Conservation (phyloP, 2,888 invertebrate species). For the Callosobruchus maculatus region DNA sequence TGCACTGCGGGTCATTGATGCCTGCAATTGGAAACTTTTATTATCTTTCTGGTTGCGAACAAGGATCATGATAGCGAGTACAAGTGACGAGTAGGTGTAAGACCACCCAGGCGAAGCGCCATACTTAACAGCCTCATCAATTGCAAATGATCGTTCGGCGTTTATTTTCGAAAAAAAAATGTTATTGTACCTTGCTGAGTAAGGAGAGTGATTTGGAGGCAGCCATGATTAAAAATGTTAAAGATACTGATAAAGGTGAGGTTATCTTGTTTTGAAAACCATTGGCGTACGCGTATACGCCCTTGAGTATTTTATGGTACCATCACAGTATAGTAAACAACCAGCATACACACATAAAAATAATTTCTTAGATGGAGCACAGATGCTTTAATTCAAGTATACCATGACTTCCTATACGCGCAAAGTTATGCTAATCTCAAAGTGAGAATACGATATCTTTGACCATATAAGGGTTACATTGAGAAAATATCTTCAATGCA, state of each 20-base stretch:
- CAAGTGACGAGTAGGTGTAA: not conserved
- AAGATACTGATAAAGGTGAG: not conserved
- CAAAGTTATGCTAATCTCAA: too few relatives aligned
- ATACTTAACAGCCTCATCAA: not conserved
- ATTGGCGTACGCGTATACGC: not conserved
- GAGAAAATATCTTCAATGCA: too few relatives aligned
- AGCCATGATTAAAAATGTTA: slow-evolving; percentile 2
- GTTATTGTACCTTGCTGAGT: not conserved
- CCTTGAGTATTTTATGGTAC: too few relatives aligned
- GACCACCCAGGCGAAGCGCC: not conserved
- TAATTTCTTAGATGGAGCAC: too few relatives aligned
- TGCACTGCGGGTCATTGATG: not conserved
- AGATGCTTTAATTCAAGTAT: too few relatives aligned
- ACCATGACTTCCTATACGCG: too few relatives aligned
- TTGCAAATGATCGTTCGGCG: not conserved
- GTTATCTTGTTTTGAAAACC: not conserved
- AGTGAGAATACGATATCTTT: too few relatives aligned
- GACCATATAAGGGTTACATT: too few relatives aligned
- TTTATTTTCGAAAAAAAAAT: not conserved
- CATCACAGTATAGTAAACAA: too few relatives aligned
- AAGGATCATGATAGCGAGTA: not conserved
- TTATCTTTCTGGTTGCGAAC: not conserved
- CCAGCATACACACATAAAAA: too few relatives aligned
- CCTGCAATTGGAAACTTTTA: not conserved
- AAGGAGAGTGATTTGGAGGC: not conserved